Evolutionary conservation across 2,113 vertebrate genomes (phyloP), one percentile per base, ranked within the genome.

Genomic region (Trachemys scripta): DNA sequence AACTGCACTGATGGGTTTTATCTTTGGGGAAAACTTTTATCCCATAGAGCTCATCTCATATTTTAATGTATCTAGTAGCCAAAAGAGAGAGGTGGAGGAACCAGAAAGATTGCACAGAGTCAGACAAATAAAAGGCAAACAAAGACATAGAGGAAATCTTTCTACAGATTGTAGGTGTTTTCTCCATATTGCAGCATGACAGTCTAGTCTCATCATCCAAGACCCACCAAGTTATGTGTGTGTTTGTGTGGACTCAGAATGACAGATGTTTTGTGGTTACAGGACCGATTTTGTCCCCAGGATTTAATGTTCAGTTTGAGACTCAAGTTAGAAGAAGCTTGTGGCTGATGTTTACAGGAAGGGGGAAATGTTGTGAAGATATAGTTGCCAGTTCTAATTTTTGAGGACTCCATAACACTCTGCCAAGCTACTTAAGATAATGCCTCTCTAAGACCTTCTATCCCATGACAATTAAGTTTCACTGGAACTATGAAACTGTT

Each of bases 291-390:
- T 29, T 35, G 56, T 57, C 11, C 69, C 19, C 69, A 59, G n/a
- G 80, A n/a, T 38, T 47, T 16, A 50, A 20, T 62, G 24, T 50
- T 51, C 10, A 51, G 25, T 29, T 0, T 0, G 0, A 45, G 9
- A 53, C 5, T 13, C 2, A 1, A 82, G 9, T 35, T 53, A 17
- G 5, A 14, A 8, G 22, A 10, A 13, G 2, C 0, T 6, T 75
- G 69, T 57, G 3, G 3, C 2, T 8, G 3, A 11, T 8, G 29
- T 1, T 31, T 42, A 45, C 22, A 79, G 25, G 24, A 75, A 56
- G 29, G 11, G 7, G 31, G 51, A 38, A 53, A 53, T 14, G 6
- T 20, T n/a, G 20, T 53, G 50, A 35, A 8, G 35, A 8, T 13
- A 24, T 2, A 78, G 13, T 8, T 7, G 19, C 42, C 8, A 35